Evolutionary conservation across 2,113 vertebrate genomes (phyloP).

Genomic region (Hirundichthys speculiger): DNA sequence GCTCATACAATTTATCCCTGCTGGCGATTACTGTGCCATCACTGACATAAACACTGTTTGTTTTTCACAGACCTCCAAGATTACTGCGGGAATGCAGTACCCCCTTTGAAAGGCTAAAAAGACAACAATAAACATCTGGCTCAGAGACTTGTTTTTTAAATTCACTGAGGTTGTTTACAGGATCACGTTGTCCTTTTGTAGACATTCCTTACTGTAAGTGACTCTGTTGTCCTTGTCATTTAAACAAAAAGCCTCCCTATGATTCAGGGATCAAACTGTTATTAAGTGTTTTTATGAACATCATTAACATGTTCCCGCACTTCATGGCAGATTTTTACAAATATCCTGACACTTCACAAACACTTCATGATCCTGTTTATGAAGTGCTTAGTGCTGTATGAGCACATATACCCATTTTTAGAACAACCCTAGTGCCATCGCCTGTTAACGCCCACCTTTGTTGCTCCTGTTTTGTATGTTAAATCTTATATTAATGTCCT

Average conservation of each 20-base stretch:
- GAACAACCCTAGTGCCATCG: no score
- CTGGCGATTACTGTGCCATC: slow-evolving; percentile 55
- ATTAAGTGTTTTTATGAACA: slow-evolving; percentile 32
- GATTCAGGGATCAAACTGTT: slow-evolving; percentile 30
- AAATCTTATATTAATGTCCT: no score
- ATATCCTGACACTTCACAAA: slow-evolving; percentile 29
- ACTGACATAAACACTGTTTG: slow-evolving; percentile 50
- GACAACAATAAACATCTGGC: slow-evolving; percentile 50
- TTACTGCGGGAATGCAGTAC: slow-evolving; percentile 33
- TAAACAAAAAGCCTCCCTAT: slow-evolving; percentile 8
- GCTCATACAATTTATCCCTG: slow-evolving; percentile 45
- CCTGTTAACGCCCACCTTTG: neutral
- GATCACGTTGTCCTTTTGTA: neutral
- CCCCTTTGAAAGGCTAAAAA: slow-evolving; percentile 41
- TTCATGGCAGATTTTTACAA: slow-evolving; percentile 33
- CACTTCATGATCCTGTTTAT: slow-evolving; percentile 14
- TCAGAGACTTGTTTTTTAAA: slow-evolving; percentile 26
- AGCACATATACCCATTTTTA: neutral
- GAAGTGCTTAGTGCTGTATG: no score
- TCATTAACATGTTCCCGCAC: slow-evolving; percentile 34
- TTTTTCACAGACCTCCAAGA: slow-evolving; percentile 27
- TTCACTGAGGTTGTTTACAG: slow-evolving; percentile 1
- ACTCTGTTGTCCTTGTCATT: slow-evolving; percentile 19
- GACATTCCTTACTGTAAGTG: slow-evolving; percentile 29
- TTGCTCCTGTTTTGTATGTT: no score